These are phyloP conservation scores for Smutsia temminckii DNA, from an alignment of 2,797 vertebrate genomes.

Conservation along the genomic window DNA sequence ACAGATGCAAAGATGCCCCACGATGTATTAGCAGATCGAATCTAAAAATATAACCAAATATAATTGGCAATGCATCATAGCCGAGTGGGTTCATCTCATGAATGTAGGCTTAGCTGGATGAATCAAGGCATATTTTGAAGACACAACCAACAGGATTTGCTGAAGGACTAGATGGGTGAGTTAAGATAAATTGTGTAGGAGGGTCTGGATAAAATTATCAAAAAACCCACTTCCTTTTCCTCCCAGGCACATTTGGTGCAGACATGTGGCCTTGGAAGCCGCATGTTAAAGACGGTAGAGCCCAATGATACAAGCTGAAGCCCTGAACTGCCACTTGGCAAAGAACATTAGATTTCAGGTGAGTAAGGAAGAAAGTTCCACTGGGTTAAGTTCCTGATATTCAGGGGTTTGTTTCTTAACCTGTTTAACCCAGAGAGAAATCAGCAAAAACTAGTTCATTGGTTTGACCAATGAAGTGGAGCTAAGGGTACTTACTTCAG, in stretches of 20 bases:
- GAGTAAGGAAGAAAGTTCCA: neutral
- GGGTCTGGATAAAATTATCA: neutral
- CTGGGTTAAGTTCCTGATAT: neutral
- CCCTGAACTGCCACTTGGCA: neutral
- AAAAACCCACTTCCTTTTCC: neutral
- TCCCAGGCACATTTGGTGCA: neutral
- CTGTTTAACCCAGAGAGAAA: neutral
- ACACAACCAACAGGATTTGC: neutral
- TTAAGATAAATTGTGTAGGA: neutral
- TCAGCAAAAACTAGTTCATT: neutral
- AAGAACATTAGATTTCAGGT: neutral
- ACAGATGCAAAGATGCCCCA: neutral
- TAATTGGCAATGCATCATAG: neutral
- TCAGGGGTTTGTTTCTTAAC: neutral
- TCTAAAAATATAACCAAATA: neutral
- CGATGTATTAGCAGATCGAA: neutral
- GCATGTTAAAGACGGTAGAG: neutral
- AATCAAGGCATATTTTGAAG: neutral
- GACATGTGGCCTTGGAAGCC: neutral
- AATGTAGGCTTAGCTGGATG: neutral
- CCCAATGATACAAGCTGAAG: neutral
- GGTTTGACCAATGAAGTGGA: neutral
- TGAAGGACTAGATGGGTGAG: neutral
- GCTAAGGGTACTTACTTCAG: neutral
- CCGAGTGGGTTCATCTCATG: fast-evolving